Base-by-base conservation (phyloP, 2,113 vertebrate species). In the Xenopus laevis region DNA sequence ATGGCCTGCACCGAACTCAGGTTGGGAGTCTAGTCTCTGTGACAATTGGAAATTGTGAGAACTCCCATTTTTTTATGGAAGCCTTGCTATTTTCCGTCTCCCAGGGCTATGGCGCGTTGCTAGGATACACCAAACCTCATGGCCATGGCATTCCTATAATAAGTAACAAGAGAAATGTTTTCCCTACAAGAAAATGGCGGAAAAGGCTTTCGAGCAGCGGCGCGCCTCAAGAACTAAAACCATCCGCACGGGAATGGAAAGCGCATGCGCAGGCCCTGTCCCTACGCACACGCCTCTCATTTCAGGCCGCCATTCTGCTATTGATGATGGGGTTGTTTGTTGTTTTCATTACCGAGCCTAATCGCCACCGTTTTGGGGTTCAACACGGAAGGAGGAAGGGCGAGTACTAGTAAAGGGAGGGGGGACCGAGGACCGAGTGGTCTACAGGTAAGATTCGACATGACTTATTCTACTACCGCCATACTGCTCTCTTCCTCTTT, bases 281-380 rank as follows among this genome's bases (percentile, higher is more conserved):
- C 8, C 10, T 1, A 5, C 53, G 70, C 77, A 62, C 17, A 64
- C 77, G 40, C 18, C 10, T 10, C 47, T 45, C 4, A 1, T 69
- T 69, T 68, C 44, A n/a, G 58, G 65, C 69, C 73, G 73, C 73
- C 73, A 76, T 76, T 76, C 55, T 17, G 46, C 18, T 10, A 30
- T 46, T 13, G 65, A 76, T 69, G 68, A 76, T 76, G 73, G 73
- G 40, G 17, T 61, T 12, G 68, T 40, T 15, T 17, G 0, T 20
- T 9, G 17, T 6, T 10, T 8, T 18, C 2, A 13, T 7, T 1
- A 10, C 50, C 18, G 21, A 15, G 15, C 16, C 6, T 27, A 9
- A 27, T n/a, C 15, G 27, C 44, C 13, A 52, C 30, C 27, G 3
- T 20, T 44, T 57, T 11, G n/a, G 46, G 13, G 15, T 44, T 23